These are phyloP conservation scores for Yponomeuta plumbellus DNA, from an alignment of 2,888 invertebrate species.

Conservation along the genomic window DNA sequence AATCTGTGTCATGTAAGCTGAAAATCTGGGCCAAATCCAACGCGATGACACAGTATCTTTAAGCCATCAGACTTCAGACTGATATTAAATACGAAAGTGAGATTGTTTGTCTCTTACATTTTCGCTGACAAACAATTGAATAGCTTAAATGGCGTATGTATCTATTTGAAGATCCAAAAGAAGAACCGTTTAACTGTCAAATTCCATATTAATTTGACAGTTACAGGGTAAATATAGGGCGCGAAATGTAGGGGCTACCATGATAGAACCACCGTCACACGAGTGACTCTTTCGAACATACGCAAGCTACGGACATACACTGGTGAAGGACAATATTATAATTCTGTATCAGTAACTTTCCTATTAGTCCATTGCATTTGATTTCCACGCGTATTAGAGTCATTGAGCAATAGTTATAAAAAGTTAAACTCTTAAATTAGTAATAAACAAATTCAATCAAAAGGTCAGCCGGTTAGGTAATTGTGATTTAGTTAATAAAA, in stretches of 20 bases:
- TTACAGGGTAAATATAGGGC: no score
- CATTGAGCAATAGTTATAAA: neutral
- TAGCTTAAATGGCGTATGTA: no score
- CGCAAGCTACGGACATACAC: no score
- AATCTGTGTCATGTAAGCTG: constrained; percentile 55
- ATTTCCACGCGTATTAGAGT: neutral
- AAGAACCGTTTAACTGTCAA: no score
- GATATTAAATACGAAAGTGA: no score
- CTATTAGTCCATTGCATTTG: neutral
- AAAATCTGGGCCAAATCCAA: constrained; percentile 54
- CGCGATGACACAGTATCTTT: constrained; percentile 28
- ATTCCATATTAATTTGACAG: no score
- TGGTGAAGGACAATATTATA: neutral
- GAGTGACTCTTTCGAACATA: no score
- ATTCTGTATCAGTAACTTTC: neutral
- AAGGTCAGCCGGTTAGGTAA: neutral
- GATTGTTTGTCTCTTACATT: no score
- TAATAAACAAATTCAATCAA: neutral
- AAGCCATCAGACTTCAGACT: neutral
- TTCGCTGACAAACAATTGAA: no score
- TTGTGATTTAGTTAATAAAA: neutral
- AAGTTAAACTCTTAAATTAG: neutral
- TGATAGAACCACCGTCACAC: no score
- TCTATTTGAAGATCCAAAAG: no score
- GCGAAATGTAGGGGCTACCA: no score